Evolutionary conservation across 2,113 vertebrate genomes (phyloP).

Genomic region (Bubo scandiacus): DNA sequence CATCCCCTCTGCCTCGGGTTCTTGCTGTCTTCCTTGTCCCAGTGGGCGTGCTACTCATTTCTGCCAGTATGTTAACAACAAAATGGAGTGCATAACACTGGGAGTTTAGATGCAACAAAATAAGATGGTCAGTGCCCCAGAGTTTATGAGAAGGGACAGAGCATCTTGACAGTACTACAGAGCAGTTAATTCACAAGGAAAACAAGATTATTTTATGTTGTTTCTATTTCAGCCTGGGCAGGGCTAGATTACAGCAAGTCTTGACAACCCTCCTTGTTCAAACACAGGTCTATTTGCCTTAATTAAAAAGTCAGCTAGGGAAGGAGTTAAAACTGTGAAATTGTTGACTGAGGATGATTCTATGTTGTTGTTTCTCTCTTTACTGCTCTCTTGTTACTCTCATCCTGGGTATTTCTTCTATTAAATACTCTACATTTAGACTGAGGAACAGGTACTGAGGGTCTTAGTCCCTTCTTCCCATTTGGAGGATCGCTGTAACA

Average conservation of each 20-base stretch:
- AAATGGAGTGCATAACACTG: neutral
- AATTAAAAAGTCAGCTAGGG: neutral
- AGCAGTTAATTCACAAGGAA: neutral
- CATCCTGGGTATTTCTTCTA: neutral
- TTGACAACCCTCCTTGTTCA: neutral
- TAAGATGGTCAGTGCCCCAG: neutral
- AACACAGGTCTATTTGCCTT: neutral
- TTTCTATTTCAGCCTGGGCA: neutral
- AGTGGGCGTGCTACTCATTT: neutral
- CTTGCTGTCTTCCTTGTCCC: neutral
- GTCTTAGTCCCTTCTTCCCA: neutral
- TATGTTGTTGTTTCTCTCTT: neutral
- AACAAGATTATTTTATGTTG: neutral
- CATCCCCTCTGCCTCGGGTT: neutral
- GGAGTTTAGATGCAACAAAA: neutral
- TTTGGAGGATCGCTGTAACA: neutral
- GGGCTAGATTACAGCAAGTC: constrained; percentile 2
- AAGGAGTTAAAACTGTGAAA: constrained; percentile 1
- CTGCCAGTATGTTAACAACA: neutral
- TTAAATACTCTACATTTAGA: neutral
- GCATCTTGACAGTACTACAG: neutral
- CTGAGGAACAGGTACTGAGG: neutral
- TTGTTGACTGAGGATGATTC: neutral
- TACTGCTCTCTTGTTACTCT: neutral
- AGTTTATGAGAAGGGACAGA: neutral